Evolutionary conservation across 2,888 invertebrate genomes (phyloP).

Genomic region (Pachycephus smyrnensis): DNA sequence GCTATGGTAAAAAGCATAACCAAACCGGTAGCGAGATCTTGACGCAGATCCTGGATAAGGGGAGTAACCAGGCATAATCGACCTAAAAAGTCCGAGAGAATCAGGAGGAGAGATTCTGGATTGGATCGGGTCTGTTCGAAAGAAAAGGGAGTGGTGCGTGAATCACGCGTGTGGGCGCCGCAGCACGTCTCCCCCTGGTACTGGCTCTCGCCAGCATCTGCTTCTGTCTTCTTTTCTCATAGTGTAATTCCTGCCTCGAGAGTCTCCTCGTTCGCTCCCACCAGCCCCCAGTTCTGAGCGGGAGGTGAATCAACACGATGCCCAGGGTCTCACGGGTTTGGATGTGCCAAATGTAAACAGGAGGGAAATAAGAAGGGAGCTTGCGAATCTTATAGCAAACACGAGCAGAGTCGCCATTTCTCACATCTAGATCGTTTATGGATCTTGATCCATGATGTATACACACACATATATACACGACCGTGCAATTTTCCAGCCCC

Average conservation of each 20-base stretch:
- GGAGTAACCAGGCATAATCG: slow-evolving; percentile 7
- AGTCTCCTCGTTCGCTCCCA: slow-evolving; percentile 22
- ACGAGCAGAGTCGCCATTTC: not conserved
- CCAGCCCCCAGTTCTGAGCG: slow-evolving; percentile 13
- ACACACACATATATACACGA: not conserved
- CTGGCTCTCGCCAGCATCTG: not conserved
- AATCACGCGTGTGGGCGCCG: slow-evolving; percentile 50
- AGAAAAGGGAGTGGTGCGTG: slow-evolving; percentile 36
- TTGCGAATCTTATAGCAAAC: not conserved
- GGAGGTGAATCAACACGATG: not conserved
- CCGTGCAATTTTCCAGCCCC: not conserved
- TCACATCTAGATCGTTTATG: not conserved
- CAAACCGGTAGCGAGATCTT: slow-evolving; percentile 27
- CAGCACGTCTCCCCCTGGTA: slow-evolving; percentile 11
- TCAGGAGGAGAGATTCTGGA: slow-evolving; percentile 25
- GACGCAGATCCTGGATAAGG: not conserved
- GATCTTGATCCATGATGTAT: not conserved
- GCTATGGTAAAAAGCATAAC: not conserved
- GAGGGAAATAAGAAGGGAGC: not conserved
- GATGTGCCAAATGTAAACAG: slow-evolving; percentile 10
- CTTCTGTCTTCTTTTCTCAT: not conserved
- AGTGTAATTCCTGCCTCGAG: slow-evolving; percentile 20
- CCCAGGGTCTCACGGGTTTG: not conserved
- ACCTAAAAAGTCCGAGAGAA: not conserved
- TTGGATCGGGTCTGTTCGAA: slow-evolving; percentile 28